A percentile compares a stretch with the other conserved stretches of the same genome.
These are phyloP conservation scores for Diarsia mendica DNA, from an alignment of 2,888 invertebrate species.

Conservation along the genomic window DNA sequence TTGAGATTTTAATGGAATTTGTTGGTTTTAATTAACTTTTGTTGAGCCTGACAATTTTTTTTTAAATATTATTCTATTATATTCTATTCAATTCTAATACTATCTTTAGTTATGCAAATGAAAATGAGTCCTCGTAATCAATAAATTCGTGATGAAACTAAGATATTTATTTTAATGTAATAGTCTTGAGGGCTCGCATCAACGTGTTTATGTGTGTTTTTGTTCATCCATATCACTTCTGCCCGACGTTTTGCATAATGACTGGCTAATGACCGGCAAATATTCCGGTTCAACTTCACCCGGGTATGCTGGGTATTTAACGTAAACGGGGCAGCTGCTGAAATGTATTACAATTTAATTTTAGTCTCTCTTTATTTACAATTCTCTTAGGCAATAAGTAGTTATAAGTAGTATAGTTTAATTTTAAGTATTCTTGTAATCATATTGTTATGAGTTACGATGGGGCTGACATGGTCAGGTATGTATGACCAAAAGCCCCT, in stretches of 20 bases:
- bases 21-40: neutral
- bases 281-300: constrained; percentile 1
- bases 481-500: too few species aligned
- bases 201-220: constrained; percentile 1
- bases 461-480: too few species aligned
- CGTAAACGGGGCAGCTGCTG: neutral
- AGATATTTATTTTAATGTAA: neutral
- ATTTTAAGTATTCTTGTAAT: too few species aligned
- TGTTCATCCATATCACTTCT: neutral
- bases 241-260: neutral
- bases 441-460: too few species aligned
- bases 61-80: neutral
- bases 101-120: too few species aligned
- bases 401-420: too few species aligned
- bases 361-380: too few species aligned
- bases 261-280: neutral
- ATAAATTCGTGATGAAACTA: neutral
- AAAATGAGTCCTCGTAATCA: neutral
- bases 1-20: neutral
- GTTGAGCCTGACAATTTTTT: neutral
- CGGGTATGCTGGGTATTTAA: neutral
- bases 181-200: neutral
- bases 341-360: constrained; percentile 7
- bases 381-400: too few species aligned
- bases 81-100: neutral